A percentile compares a stretch with the other conserved stretches of the same genome.
Evolutionary conservation across 2,797 vertebrate species (phyloP).

Genomic region (Alauda arvensis): DNA sequence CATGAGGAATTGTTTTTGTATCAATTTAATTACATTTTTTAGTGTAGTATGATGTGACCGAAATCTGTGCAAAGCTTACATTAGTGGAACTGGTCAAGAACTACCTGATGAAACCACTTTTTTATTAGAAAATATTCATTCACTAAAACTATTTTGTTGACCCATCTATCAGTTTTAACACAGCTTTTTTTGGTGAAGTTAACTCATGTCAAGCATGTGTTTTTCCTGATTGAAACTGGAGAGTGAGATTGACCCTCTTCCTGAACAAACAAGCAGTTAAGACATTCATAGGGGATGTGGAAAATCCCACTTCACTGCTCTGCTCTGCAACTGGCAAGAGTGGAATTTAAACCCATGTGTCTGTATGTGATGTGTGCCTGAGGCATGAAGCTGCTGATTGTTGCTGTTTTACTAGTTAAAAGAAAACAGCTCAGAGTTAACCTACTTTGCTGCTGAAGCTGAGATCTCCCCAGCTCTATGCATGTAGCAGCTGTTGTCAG

Average conservation of each 20-base stretch:
- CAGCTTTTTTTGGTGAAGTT: not conserved
- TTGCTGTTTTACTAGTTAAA: not conserved
- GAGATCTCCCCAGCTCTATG: not conserved
- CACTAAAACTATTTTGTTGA: not conserved
- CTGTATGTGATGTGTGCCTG: not conserved
- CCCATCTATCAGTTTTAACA: not conserved
- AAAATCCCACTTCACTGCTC: not conserved
- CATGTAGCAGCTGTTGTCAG: not conserved
- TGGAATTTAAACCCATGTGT: not conserved
- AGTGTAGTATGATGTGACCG: not conserved
- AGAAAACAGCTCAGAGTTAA: not conserved
- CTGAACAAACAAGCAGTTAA: not conserved
- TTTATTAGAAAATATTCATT: not conserved
- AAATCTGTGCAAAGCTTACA: not conserved
- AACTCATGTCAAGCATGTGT: not conserved
- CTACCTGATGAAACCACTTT: not conserved
- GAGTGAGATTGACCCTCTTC: not conserved
- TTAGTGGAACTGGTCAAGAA: not conserved
- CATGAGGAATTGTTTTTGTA: not conserved
- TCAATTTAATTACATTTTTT: not conserved
- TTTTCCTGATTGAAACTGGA: not conserved
- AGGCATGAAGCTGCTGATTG: conserved; percentile 8
- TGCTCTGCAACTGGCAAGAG: not conserved
- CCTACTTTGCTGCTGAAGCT: conserved; percentile 19
- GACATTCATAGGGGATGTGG: not conserved